Percentiles rank a stretch among this genome's conserved stretches.
These are phyloP conservation scores for Triplophysa siluroides DNA, from an alignment of 2,113 vertebrate species.

Conservation along the genomic window DNA sequence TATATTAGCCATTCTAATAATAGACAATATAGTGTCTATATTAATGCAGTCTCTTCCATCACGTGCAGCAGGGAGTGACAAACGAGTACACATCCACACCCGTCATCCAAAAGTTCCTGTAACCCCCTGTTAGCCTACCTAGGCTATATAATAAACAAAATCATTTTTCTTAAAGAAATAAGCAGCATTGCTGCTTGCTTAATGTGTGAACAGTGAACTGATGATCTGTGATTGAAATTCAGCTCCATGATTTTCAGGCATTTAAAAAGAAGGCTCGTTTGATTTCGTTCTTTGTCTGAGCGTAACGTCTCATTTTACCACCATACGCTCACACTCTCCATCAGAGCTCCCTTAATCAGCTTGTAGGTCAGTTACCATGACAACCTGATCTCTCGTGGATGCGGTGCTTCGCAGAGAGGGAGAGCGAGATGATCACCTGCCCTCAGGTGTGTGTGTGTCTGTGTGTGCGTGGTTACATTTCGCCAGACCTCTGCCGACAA, in stretches of 20 bases:
- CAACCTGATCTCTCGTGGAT: slow-evolving; percentile 47
- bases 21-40: neutral
- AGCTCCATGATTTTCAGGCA: neutral
- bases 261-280: slow-evolving; percentile 35
- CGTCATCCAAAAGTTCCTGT: neutral
- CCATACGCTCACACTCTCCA: slow-evolving; percentile 30
- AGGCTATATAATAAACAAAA: neutral
- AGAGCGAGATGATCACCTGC: slow-evolving; percentile 51
- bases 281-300: slow-evolving; percentile 32
- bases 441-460: slow-evolving; percentile 49
- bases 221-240: slow-evolving; percentile 34
- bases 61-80: neutral
- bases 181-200: neutral
- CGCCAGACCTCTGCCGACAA: neutral
- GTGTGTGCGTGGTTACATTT: slow-evolving; percentile 41
- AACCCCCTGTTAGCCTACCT: neutral
- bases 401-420: slow-evolving; percentile 35
- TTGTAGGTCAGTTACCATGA: slow-evolving; percentile 52
- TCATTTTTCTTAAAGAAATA: neutral
- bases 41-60: neutral
- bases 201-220: slow-evolving; percentile 29
- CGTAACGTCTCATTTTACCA: slow-evolving; percentile 43
- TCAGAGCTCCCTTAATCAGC: slow-evolving; percentile 50
- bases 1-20: neutral
- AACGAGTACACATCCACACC: neutral